Evolutionary conservation across 2,797 vertebrate species (phyloP).

Genomic region (Lagorchestes hirsutus): DNA sequence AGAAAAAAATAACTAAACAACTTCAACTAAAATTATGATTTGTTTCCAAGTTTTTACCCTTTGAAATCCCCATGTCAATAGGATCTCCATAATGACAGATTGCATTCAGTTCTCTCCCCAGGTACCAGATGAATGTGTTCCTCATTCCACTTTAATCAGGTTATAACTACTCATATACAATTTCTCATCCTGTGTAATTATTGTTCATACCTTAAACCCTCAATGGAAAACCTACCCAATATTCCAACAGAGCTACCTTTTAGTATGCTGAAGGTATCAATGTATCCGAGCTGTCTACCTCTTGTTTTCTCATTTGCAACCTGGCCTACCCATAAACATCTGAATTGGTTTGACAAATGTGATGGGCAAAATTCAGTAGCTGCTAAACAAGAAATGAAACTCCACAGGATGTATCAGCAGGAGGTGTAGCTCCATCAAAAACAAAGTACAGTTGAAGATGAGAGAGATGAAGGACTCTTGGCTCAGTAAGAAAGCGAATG

Average conservation of each 20-base stretch:
- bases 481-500: not conserved
- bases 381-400: not conserved
- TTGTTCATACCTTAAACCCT: not conserved
- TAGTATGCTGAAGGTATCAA: not conserved
- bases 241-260: not conserved
- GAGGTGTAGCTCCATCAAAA: not conserved
- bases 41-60: not conserved
- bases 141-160: not conserved
- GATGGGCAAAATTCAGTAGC: not conserved
- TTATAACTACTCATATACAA: not conserved
- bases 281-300: not conserved
- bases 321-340: not conserved
- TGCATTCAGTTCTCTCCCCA: not conserved
- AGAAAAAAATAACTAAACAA: not conserved
- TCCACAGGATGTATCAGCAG: not conserved
- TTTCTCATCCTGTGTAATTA: not conserved
- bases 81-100: not conserved
- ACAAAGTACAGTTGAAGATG: not conserved
- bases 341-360: not conserved
- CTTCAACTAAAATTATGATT: constrained; percentile 13
- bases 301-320: not conserved
- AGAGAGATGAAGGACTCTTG: not conserved
- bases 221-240: not conserved
- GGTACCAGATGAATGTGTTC: not conserved
- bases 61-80: not conserved